A percentile compares a stretch with the other conserved stretches of the same genome.
Conservation (phyloP, 1,140 invertebrate genomes). For the Macrocentrus cingulum region DNA sequence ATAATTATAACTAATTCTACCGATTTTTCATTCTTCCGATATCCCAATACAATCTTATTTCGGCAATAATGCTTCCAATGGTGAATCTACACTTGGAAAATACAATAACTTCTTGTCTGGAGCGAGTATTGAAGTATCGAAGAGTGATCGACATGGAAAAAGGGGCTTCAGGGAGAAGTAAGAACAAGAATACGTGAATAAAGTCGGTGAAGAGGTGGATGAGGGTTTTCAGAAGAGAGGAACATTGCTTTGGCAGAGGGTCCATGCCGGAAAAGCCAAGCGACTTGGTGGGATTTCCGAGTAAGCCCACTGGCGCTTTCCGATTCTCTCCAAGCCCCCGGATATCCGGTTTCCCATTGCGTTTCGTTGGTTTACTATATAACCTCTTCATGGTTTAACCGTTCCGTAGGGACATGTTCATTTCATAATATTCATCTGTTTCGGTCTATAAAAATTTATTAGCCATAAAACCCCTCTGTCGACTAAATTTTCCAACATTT, state of each 20-base stretch:
- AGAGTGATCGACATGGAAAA: no score
- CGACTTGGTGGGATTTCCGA: constrained; percentile 29
- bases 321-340: constrained; percentile 23
- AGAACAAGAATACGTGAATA: not conserved
- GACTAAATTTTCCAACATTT: no score
- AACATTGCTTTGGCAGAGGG: constrained; percentile 8
- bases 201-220: not conserved
- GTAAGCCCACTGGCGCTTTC: constrained; percentile 26
- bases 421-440: not conserved
- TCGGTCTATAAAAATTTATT: not conserved
- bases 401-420: not conserved
- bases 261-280: constrained; percentile 29
- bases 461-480: not conserved
- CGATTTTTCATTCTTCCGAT: no score
- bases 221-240: not conserved
- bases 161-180: not conserved
- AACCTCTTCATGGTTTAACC: constrained; percentile 4
- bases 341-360: constrained; percentile 28
- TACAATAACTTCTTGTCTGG: no score
- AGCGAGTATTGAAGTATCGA: no score
- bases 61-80: no score
- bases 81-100: no score
- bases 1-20: no score
- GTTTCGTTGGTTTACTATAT: constrained; percentile 10
- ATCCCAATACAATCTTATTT: no score